A percentile compares a stretch with the other conserved stretches of the same genome.
Evolutionary conservation across 1,140 invertebrate genomes (phyloP).

Genomic region (Thalassaphorura encarpata): DNA sequence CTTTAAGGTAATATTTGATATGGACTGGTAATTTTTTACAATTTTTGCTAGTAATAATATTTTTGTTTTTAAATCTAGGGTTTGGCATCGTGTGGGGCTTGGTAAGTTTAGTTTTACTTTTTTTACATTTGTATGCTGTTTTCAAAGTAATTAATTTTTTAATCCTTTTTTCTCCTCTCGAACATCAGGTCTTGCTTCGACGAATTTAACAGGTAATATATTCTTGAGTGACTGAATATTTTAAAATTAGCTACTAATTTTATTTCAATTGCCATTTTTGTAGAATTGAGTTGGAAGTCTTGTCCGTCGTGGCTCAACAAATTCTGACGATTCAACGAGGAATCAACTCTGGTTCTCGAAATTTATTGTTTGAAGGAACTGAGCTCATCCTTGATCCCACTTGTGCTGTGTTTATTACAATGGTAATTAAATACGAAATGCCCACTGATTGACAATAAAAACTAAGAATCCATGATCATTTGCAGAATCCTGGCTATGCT

Average conservation of each 20-base stretch:
- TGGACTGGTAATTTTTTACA: no score
- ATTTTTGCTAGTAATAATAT: no score
- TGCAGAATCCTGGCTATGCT: slow-evolving; percentile 82
- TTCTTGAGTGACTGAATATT: not conserved
- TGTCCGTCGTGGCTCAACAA: slow-evolving; percentile 87
- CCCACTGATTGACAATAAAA: no score
- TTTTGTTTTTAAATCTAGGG: no score
- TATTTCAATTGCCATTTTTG: slow-evolving; percentile 37
- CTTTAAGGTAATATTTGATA: slow-evolving; percentile 94
- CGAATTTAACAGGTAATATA: slow-evolving; percentile 76
- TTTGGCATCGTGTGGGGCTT: no score
- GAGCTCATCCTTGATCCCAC: slow-evolving; percentile 74
- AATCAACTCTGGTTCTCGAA: slow-evolving; percentile 62
- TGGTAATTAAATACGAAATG: no score
- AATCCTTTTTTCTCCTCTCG: no score
- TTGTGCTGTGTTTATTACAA: slow-evolving; percentile 90
- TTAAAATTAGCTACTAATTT: not conserved
- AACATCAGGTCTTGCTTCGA: no score
- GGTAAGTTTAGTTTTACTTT: no score
- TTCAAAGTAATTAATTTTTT: no score
- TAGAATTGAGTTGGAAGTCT: slow-evolving; percentile 56
- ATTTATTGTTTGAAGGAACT: slow-evolving; percentile 80
- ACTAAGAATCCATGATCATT: no score
- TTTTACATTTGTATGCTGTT: no score
- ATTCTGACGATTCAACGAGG: slow-evolving; percentile 63